Conservation (phyloP, 2,888 invertebrate species). For the Sarcophaga caerulescens region DNA sequence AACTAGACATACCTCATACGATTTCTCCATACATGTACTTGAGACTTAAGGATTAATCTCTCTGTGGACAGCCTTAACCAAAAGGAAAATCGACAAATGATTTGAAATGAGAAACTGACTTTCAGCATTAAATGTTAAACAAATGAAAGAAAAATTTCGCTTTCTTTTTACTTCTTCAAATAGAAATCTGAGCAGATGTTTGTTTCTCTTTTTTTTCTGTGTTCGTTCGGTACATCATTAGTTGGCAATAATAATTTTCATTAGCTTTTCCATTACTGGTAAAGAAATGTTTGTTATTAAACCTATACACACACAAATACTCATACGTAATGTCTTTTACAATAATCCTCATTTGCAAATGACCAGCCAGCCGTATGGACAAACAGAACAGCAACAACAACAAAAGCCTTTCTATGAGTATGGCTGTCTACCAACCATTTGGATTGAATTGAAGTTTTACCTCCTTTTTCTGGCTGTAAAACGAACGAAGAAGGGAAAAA, state of each 20-base stretch:
- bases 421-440: neutral
- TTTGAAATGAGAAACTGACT: neutral
- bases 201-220: neutral
- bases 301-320: no score
- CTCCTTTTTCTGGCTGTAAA: slow-evolving; percentile 1
- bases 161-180: neutral
- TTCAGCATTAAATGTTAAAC: no score
- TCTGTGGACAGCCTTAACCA: neutral
- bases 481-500: slow-evolving; percentile 14
- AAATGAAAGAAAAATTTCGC: neutral
- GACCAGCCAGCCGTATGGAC: neutral
- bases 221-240: neutral
- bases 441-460: neutral
- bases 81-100: neutral
- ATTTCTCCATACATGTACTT: neutral
- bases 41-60: neutral
- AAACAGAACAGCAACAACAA: no score
- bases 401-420: neutral
- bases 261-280: neutral
- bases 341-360: neutral
- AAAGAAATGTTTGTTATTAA: no score
- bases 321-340: neutral
- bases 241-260: neutral
- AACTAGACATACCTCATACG: neutral
- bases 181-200: neutral